Evolutionary conservation across 2,888 invertebrate genomes (phyloP).

Genomic region (Steinernema hermaphroditum): DNA sequence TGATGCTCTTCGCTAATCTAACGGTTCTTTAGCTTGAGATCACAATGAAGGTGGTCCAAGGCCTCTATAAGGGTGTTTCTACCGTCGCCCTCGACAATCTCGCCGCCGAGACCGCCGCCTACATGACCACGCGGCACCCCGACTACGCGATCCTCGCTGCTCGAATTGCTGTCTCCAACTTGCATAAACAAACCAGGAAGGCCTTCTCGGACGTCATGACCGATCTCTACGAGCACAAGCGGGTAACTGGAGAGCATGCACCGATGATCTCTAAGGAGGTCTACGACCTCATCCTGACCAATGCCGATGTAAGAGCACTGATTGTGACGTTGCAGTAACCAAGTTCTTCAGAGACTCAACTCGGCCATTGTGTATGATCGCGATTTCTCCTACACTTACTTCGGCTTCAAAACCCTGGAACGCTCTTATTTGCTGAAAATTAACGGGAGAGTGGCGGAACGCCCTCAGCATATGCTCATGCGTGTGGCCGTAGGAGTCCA

Average conservation of each 20-base stretch:
- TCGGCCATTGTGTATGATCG: conserved; percentile 94
- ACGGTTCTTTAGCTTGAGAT: conserved; percentile 66
- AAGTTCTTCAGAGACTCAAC: conserved; percentile 74
- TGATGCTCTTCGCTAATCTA: too few species aligned
- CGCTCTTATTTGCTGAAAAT: conserved; percentile 90
- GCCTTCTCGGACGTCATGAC: conserved; percentile 78
- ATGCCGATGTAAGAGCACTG: conserved; percentile 74
- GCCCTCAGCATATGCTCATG: conserved; percentile 99
- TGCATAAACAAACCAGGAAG: conserved; percentile 91
- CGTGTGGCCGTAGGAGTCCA: conserved; percentile 94
- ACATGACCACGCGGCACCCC: conserved; percentile 93
- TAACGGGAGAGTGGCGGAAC: conserved; percentile 83
- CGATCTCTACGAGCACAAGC: conserved; percentile 78
- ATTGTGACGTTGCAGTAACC: background rate
- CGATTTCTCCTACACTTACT: conserved; percentile 94
- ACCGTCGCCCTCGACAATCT: conserved; percentile 95
- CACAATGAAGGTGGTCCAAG: conserved; percentile 82
- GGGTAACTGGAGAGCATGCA: conserved; percentile 75
- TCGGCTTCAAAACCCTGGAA: conserved; percentile 98
- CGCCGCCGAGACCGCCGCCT: conserved; percentile 97
- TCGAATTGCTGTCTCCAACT: conserved; percentile 90
- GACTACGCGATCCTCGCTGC: conserved; percentile 80
- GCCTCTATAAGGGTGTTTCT: conserved; percentile 91
- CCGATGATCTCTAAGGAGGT: conserved; percentile 86
- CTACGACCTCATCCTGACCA: conserved; percentile 79